phyloP scores from a whole-genome alignment of 2,113 vertebrate species.

The Tretioscincus oriximinensis region DNA sequence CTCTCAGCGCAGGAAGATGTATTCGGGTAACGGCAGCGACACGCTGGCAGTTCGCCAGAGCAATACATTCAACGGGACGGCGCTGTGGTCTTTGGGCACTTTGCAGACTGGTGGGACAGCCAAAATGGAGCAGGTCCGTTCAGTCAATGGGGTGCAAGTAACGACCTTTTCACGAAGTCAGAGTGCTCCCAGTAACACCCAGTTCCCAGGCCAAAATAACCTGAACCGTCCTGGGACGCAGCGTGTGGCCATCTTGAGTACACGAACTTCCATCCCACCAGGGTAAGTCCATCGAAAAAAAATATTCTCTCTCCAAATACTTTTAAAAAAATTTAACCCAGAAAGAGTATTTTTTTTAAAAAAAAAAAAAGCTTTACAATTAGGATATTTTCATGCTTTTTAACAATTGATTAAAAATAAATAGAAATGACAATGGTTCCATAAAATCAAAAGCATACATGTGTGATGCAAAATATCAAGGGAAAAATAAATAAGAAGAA shows the following conservation, averaged over 20 bases:
- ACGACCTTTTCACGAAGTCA: conserved; percentile 71
- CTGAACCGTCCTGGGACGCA: conserved; percentile 90
- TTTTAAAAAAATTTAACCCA: neutral
- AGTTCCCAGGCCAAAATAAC: conserved; percentile 89
- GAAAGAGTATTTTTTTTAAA: neutral
- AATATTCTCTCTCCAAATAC: too few species aligned
- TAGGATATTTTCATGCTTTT: too few species aligned
- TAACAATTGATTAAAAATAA: too few species aligned
- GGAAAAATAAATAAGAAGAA: too few species aligned
- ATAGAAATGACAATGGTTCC: too few species aligned
- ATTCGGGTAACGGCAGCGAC: conserved; percentile 62
- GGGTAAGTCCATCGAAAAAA: conserved; percentile 79
- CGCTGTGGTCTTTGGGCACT: conserved; percentile 78
- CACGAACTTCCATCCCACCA: conserved; percentile 83
- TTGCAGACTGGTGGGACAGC: conserved; percentile 50
- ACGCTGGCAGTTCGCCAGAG: conserved; percentile 80
- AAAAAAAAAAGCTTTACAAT: too few species aligned
- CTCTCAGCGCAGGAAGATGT: conserved; percentile 86
- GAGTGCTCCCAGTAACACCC: conserved; percentile 57
- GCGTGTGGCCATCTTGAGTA: conserved; percentile 74
- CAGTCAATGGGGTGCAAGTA: conserved; percentile 54
- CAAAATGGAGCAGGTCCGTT: conserved; percentile 77
- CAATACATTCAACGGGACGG: conserved; percentile 82
- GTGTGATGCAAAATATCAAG: too few species aligned
- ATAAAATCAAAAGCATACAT: too few species aligned